Evolutionary conservation across 2,888 invertebrate species (phyloP), one percentile per base, ranked within the genome.

Genomic region (Odontocerum albicorne): DNA sequence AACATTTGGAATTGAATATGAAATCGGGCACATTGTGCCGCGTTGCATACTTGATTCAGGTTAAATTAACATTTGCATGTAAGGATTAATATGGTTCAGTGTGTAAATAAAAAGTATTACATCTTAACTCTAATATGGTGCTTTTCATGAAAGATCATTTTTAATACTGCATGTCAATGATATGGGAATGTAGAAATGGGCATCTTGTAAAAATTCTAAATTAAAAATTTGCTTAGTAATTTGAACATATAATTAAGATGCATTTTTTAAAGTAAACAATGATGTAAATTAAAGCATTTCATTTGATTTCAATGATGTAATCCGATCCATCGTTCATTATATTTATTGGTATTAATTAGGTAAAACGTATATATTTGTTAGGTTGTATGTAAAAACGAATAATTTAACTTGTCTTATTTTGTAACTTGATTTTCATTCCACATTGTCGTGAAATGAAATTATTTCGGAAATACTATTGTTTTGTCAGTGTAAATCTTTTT

Each of bases 241-340:
- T 27, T 27, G 6, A 4, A 27, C 10, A 27, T 10, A 7, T 27
- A 27, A 27, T 7, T 27, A 10, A n/a, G n/a, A n/a, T n/a, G n/a
- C n/a, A n/a, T n/a, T n/a, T n/a, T n/a, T n/a, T n/a, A n/a, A n/a
- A 12, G n/a, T 12, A 12, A 33, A 33, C 13, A 10, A 33, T 33
- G 33, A 10, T 33, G 13, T 10, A 12, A 17, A 15, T 44, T 31
- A 16, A 31, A 32, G 31, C 15, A 39, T 39, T 39, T 16, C 13
- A 10, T 44, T 39, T 39, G 39, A 39, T 27, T 17, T 44, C 17
- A 13, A 31, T 22, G 33, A 22, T 49, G 49, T 49, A 39, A 39
- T 49, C 49, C 49, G 47, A 49, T 49, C 49, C 49, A 49, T 40
- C 39, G 39, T 39, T 32, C 49, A 27, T 31, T 49, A 40, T 39